phyloP scores from a whole-genome alignment of 1,140 invertebrate genomes.

The Sycobia sp. region DNA sequence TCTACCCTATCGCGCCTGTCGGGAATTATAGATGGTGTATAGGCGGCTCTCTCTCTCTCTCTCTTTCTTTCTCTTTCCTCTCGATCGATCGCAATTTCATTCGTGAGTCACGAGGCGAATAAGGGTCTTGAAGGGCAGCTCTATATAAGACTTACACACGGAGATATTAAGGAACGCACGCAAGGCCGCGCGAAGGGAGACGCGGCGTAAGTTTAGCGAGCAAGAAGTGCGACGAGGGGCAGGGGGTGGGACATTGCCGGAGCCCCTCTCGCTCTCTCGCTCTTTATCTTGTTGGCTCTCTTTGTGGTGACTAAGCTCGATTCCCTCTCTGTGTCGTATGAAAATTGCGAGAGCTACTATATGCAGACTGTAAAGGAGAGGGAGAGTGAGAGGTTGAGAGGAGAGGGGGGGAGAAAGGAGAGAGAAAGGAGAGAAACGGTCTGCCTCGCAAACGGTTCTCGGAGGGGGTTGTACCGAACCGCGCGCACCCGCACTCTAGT shows the following conservation, averaged over 20 bases:
- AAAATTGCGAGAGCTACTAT: slow-evolving; percentile 8
- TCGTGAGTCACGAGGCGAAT: slow-evolving; percentile 52
- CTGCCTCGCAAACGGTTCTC: too few relatives aligned
- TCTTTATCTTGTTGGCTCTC: not conserved
- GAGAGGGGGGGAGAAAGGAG: too few relatives aligned
- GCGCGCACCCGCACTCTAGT: not conserved
- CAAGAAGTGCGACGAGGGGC: too few relatives aligned
- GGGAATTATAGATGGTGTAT: too few relatives aligned
- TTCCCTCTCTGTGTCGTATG: slow-evolving; percentile 25
- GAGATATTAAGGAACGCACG: too few relatives aligned
- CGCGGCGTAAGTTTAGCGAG: too few relatives aligned
- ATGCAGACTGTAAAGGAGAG: not conserved
- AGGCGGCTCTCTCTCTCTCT: not conserved
- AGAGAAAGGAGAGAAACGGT: too few relatives aligned
- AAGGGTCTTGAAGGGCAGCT: slow-evolving; percentile 27
- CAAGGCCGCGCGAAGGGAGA: too few relatives aligned
- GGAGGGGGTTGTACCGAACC: too few relatives aligned
- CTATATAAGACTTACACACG: too few relatives aligned
- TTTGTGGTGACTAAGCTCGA: slow-evolving; percentile 50
- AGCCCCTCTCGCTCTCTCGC: not conserved
- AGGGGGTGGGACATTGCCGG: too few relatives aligned
- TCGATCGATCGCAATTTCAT: slow-evolving; percentile 57
- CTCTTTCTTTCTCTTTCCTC: not conserved
- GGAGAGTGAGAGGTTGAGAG: not conserved
- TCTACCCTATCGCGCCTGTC: too few relatives aligned